Conservation (phyloP, 2,888 invertebrate species). For the Lycia hirtaria region DNA sequence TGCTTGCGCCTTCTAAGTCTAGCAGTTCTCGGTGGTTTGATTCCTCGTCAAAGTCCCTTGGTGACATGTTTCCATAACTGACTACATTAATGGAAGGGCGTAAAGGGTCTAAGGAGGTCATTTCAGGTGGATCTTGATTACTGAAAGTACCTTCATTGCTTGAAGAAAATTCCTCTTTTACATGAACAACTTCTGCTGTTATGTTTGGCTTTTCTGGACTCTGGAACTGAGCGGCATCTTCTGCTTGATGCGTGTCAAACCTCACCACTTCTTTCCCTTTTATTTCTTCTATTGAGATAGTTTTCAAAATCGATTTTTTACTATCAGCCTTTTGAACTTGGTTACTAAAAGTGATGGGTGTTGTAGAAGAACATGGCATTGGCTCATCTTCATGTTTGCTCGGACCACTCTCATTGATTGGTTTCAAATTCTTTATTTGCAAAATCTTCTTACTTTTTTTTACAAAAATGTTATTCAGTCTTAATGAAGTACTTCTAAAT, state of each 20-base stretch:
- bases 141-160: constrained; percentile 70
- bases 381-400: constrained; percentile 51
- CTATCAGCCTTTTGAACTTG: constrained; percentile 48
- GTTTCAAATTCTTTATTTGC: constrained; percentile 74
- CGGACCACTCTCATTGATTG: constrained; percentile 38
- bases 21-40: constrained; percentile 72
- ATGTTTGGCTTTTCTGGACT: constrained; percentile 12
- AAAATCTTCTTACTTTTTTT: constrained; percentile 78
- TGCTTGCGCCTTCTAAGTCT: constrained; percentile 71
- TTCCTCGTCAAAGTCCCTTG: constrained; percentile 71
- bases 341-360: constrained; percentile 68
- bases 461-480: constrained; percentile 75
- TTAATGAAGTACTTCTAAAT: constrained; percentile 59
- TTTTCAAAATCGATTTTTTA: constrained; percentile 52
- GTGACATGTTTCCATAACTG: constrained; percentile 68
- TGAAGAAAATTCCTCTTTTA: constrained; percentile 74
- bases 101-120: constrained; percentile 61
- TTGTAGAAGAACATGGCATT: constrained; percentile 62
- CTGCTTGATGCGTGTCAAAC: constrained; percentile 61
- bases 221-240: constrained; percentile 34
- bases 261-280: constrained; percentile 51
- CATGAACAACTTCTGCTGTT: constrained; percentile 54
- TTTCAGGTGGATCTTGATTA: constrained; percentile 47
- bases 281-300: constrained; percentile 67
- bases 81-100: constrained; percentile 75